These are phyloP conservation scores for Aldabrachelys gigantea DNA, from an alignment of 2,113 vertebrate genomes.

Conservation along the genomic window DNA sequence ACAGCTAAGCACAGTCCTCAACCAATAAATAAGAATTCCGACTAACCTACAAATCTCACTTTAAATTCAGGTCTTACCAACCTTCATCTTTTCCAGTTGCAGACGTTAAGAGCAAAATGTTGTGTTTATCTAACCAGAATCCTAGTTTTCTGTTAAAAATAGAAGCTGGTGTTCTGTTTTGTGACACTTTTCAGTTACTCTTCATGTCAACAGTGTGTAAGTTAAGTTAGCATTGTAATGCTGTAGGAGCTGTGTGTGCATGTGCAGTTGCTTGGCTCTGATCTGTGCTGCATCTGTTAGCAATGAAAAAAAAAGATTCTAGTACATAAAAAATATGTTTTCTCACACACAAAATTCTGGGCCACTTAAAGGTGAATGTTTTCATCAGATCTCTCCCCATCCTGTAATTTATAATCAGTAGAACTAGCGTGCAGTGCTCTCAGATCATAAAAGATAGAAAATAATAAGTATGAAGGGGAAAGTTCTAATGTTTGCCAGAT, in stretches of 20 bases:
- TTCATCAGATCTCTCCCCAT: constrained; percentile 50
- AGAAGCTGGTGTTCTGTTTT: constrained; percentile 37
- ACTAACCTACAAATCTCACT: neutral
- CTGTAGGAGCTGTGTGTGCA: neutral
- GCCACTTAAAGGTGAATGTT: constrained; percentile 67
- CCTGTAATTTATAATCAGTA: constrained; percentile 73
- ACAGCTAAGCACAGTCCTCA: constrained; percentile 23
- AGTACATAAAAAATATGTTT: constrained; percentile 67
- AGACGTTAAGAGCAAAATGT: constrained; percentile 28
- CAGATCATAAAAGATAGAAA: constrained; percentile 51
- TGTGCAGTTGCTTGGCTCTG: constrained; percentile 46
- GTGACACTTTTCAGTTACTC: constrained; percentile 31
- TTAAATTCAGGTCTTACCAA: constrained; percentile 15
- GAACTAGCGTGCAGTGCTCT: constrained; percentile 22
- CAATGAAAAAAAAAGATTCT: constrained; percentile 63
- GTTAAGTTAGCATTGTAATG: neutral
- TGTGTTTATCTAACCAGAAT: constrained; percentile 23
- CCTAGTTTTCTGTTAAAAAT: constrained; percentile 58
- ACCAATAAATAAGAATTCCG: constrained; percentile 5
- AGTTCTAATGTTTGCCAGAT: constrained; percentile 71
- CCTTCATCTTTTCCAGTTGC: constrained; percentile 44
- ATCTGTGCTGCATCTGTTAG: constrained; percentile 75
- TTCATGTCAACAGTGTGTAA: constrained; percentile 29
- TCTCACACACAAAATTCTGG: constrained; percentile 74
- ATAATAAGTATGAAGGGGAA: constrained; percentile 51